Evolutionary conservation across 2,888 invertebrate genomes (phyloP).

Genomic region (Cephus rjabovi): DNA sequence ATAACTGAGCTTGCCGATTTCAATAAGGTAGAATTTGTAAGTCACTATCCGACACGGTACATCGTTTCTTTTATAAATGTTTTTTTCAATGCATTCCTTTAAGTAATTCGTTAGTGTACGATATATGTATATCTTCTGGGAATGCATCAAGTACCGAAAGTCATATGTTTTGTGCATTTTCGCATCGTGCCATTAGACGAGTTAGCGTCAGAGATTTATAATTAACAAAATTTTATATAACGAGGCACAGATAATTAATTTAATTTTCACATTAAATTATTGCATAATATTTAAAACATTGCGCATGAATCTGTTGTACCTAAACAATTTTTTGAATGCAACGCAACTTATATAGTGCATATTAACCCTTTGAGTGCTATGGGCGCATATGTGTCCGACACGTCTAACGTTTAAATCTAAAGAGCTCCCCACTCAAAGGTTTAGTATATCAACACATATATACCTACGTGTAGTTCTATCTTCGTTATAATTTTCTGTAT

Average conservation of each 20-base stretch:
- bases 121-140: background rate
- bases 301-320: background rate
- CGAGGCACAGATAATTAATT: no score
- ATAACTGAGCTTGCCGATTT: constrained; percentile 88
- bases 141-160: background rate
- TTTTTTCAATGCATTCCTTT: background rate
- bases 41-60: background rate
- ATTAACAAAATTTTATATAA: no score
- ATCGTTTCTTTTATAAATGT: background rate
- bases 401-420: no score
- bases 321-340: background rate
- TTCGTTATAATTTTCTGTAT: background rate
- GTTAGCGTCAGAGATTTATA: background rate
- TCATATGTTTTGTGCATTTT: background rate
- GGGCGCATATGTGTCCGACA: no score
- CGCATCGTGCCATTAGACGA: background rate
- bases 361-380: no score
- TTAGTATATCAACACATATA: background rate
- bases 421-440: no score
- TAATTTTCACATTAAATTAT: background rate
- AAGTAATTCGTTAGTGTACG: background rate
- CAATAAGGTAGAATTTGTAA: constrained; percentile 75
- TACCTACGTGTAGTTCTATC: background rate
- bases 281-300: background rate
- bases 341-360: background rate